These are phyloP conservation scores for Brachionus rubens DNA, from an alignment of 1,140 invertebrate genomes.

Conservation along the genomic window DNA sequence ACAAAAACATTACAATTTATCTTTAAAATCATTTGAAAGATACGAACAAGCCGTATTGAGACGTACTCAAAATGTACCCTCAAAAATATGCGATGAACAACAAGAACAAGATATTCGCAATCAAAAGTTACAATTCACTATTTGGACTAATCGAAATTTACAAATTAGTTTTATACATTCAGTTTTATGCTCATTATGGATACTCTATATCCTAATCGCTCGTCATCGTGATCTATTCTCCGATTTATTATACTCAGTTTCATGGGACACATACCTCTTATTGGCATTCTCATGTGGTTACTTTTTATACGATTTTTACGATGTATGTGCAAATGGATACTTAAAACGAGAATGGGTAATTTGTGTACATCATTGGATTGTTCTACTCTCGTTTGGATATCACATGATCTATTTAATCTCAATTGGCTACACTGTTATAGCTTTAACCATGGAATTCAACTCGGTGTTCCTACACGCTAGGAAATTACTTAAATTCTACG, in stretches of 20 bases:
- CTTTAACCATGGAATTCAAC: conserved; percentile 25
- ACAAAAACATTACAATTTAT: conserved; percentile 18
- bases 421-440: conserved; percentile 29
- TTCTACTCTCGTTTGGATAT: conserved; percentile 32
- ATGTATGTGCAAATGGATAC: conserved; percentile 35
- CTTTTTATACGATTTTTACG: conserved; percentile 45
- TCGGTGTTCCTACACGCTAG: conserved; percentile 40
- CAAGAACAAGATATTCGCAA: neutral
- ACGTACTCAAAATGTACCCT: neutral
- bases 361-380: conserved; percentile 36
- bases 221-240: neutral
- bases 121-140: conserved; percentile 1
- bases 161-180: conserved; percentile 44
- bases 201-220: neutral
- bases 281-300: conserved; percentile 35
- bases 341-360: conserved; percentile 32
- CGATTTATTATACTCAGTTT: neutral
- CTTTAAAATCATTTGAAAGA: conserved; percentile 4
- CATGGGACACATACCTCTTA: conserved; percentile 32
- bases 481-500: conserved; percentile 16
- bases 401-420: conserved; percentile 19
- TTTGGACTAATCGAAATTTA: conserved; percentile 30
- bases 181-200: neutral
- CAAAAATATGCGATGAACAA: neutral
- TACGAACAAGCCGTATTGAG: conserved; percentile 30